Percentiles rank a stretch among this genome's conserved stretches.
These are phyloP conservation scores for Chloroceryle aenea DNA, from an alignment of 2,113 vertebrate genomes.

Conservation along the genomic window DNA sequence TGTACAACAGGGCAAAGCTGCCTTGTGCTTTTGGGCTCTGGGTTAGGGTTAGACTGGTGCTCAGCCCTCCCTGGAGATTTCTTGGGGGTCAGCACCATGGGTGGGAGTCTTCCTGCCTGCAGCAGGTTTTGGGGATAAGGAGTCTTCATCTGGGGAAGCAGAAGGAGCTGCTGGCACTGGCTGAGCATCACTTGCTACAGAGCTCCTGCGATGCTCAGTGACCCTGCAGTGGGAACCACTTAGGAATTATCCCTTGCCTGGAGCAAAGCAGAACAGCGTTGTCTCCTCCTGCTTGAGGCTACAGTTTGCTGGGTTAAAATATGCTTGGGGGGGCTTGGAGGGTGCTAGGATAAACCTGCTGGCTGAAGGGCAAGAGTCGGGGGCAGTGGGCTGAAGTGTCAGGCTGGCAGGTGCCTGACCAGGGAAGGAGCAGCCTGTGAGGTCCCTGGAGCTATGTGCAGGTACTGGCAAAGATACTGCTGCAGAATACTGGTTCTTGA, in stretches of 20 bases:
- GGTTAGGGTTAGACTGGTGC: neutral
- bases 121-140: neutral
- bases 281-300: neutral
- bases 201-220: fast-evolving
- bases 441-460: neutral
- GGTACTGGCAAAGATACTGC: neutral
- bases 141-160: neutral
- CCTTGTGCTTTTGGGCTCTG: fast-evolving
- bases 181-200: neutral
- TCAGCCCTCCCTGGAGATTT: neutral
- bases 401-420: fast-evolving
- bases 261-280: neutral
- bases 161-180: neutral
- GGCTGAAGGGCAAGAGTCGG: neutral
- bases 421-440: neutral
- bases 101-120: too few relatives aligned
- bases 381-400: too few relatives aligned
- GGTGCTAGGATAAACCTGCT: neutral
- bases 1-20: fast-evolving
- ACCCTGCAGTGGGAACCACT: fast-evolving
- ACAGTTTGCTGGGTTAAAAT: neutral
- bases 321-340: neutral
- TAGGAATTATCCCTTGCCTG: fast-evolving
- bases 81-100: fast-evolving
- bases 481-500: neutral